These are phyloP conservation scores for Drosophila ohnishii DNA, from an alignment of 1,140 invertebrate species.

Conservation along the genomic window DNA sequence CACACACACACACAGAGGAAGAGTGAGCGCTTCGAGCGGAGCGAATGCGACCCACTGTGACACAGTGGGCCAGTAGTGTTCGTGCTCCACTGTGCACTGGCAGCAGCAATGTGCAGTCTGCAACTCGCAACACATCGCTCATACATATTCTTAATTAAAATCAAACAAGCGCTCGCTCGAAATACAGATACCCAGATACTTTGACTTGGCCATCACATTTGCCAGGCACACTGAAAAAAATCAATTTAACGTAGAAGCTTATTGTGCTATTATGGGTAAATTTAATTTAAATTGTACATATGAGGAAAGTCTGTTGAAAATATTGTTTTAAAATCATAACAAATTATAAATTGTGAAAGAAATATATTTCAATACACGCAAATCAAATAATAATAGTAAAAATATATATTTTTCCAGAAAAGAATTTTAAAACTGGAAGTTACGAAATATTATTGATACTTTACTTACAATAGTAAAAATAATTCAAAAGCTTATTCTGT, in stretches of 20 bases:
- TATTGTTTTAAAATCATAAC: neutral
- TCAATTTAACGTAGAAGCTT: neutral
- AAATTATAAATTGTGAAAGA: neutral
- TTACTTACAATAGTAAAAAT: too few relatives aligned
- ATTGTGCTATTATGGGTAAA: neutral
- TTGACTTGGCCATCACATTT: conserved; percentile 66
- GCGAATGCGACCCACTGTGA: conserved; percentile 52
- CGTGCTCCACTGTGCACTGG: conserved; percentile 51
- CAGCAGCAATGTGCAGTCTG: conserved; percentile 20
- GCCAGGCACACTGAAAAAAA: conserved; percentile 5
- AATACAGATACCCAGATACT: conserved; percentile 44
- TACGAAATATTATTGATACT: too few relatives aligned
- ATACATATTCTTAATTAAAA: conserved; percentile 75
- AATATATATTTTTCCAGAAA: too few relatives aligned
- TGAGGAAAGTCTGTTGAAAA: neutral
- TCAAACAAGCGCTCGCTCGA: conserved; percentile 36
- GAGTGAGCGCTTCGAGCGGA: neutral
- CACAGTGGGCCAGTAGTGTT: conserved; percentile 55
- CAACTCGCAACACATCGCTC: conserved; percentile 40
- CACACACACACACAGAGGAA: neutral
- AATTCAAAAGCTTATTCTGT: too few relatives aligned
- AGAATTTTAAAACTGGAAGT: too few relatives aligned
- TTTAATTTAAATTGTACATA: neutral
- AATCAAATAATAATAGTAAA: too few relatives aligned
- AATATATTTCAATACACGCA: too few relatives aligned